Evolutionary conservation across 2,113 vertebrate genomes (phyloP).

Genomic region (Leucoraja erinaceus): DNA sequence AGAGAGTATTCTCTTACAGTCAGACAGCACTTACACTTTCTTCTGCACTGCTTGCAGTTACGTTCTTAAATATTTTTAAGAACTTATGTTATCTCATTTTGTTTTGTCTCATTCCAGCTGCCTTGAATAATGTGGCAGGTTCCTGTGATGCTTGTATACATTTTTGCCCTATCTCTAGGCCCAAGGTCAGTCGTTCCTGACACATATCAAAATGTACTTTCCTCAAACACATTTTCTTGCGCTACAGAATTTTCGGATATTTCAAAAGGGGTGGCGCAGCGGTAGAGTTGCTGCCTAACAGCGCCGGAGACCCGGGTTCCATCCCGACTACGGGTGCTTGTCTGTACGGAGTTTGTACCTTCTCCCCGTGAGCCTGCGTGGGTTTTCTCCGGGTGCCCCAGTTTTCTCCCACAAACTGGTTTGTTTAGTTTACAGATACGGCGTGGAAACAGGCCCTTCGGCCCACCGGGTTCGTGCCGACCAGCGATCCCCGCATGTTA

Average conservation of each 20-base stretch:
- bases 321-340: no score
- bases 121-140: background rate
- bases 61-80: background rate
- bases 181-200: background rate
- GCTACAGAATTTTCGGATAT: background rate
- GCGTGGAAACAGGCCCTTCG: no score
- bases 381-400: no score
- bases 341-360: no score
- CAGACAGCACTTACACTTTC: background rate
- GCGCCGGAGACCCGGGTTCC: no score
- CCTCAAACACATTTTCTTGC: background rate
- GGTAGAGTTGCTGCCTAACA: no score
- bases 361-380: no score
- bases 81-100: background rate
- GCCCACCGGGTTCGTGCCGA: no score
- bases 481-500: no score
- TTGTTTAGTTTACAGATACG: no score
- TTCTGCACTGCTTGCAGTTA: background rate
- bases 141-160: background rate
- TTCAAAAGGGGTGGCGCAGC: background rate
- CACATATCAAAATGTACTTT: background rate
- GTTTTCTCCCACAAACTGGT: no score
- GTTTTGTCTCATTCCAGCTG: background rate
- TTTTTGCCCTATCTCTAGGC: background rate
- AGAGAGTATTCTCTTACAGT: background rate